A percentile compares a stretch with the other conserved stretches of the same genome.
Conservation (phyloP, 1,140 invertebrate genomes). For the Brevipalpus yothersi region DNA sequence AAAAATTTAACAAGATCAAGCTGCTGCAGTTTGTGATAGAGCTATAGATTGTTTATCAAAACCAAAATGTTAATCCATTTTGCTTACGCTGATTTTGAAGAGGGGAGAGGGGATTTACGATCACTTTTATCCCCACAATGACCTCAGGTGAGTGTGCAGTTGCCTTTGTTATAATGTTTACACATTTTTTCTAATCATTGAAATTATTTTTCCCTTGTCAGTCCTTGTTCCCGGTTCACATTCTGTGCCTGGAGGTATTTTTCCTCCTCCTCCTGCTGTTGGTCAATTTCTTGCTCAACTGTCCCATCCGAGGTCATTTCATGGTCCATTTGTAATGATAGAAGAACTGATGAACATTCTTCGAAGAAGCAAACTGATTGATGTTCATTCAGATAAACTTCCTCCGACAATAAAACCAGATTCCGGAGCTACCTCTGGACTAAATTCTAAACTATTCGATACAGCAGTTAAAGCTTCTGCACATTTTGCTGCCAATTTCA, state of each 20-base stretch:
- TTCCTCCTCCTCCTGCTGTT: conserved; percentile 67
- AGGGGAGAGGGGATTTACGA: conserved; percentile 89
- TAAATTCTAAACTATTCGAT: background rate
- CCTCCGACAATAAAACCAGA: background rate
- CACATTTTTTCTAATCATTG: background rate
- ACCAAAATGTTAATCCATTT: conserved; percentile 86
- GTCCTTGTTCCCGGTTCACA: conserved; percentile 17
- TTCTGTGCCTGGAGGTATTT: conserved; percentile 46
- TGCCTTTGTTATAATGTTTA: too few species aligned
- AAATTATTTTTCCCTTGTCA: conserved; percentile 9
- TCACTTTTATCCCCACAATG: conserved; percentile 53
- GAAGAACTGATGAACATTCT: conserved; percentile 47
- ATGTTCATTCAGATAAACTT: background rate
- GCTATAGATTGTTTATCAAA: conserved; percentile 48
- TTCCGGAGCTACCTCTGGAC: too few species aligned
- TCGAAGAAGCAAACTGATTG: background rate
- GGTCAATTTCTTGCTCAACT: conserved; percentile 62
- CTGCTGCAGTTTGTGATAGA: conserved; percentile 73
- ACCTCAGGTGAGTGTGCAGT: conserved; percentile 4
- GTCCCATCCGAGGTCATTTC: conserved; percentile 65
- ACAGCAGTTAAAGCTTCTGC: conserved; percentile 5
- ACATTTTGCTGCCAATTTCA: background rate
- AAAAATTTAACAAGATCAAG: conserved; percentile 76
- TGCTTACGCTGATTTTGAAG: conserved; percentile 96
- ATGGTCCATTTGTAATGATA: conserved; percentile 75